Evolutionary conservation across 1,140 invertebrate genomes (phyloP).

Genomic region (Diorhabda sublineata): DNA sequence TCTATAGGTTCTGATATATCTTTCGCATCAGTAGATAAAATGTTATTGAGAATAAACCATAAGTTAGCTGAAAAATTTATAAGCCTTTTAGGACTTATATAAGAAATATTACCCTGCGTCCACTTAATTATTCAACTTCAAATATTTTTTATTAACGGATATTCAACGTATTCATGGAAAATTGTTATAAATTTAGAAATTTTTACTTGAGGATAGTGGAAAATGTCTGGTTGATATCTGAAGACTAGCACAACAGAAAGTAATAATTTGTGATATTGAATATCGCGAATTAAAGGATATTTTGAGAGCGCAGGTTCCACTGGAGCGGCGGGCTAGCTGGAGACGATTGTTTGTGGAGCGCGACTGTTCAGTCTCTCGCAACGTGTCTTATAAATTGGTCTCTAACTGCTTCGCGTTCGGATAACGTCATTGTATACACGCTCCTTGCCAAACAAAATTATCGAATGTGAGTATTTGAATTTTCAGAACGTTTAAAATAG

Average conservation of each 20-base stretch:
- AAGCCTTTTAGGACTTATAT: too few species aligned
- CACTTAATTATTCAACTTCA: too few species aligned
- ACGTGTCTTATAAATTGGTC: background rate
- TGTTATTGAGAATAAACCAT: too few species aligned
- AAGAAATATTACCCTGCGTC: too few species aligned
- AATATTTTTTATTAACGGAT: too few species aligned
- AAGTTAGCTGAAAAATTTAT: too few species aligned
- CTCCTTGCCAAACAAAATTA: background rate
- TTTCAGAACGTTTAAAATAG: too few species aligned
- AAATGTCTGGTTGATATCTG: background rate
- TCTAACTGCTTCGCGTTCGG: background rate
- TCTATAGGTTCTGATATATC: too few species aligned
- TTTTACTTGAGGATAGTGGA: background rate
- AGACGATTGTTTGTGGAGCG: background rate
- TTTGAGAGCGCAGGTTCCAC: slow-evolving; percentile 8
- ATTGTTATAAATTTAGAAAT: too few species aligned
- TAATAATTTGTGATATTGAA: slow-evolving; percentile 13
- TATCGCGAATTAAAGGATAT: slow-evolving; percentile 13
- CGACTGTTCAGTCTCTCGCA: slow-evolving; percentile 5
- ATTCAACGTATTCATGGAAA: too few species aligned
- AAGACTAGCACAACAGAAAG: background rate
- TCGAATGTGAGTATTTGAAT: background rate
- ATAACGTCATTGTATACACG: background rate
- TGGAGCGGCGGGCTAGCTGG: slow-evolving; percentile 7
- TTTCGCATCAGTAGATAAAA: too few species aligned